Conservation (phyloP, 2,797 vertebrate genomes). For the Danio tinwini region DNA sequence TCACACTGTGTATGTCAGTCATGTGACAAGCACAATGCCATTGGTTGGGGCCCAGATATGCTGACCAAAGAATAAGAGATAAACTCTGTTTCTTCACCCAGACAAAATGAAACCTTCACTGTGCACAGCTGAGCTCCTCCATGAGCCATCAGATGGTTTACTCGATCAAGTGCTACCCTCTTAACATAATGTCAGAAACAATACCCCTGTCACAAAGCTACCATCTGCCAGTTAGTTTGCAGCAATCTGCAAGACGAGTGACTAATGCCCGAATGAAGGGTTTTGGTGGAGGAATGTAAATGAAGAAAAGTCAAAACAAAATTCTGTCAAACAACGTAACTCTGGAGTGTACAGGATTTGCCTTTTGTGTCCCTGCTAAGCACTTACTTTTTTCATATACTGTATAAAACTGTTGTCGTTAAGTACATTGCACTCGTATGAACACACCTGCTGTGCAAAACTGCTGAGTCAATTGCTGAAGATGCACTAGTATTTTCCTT, state of each 20-base stretch:
- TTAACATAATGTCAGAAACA: conserved; percentile 66
- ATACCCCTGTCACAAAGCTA: conserved; percentile 57
- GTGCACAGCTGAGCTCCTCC: conserved; percentile 40
- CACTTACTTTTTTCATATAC: not conserved
- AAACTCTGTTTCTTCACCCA: conserved; percentile 54
- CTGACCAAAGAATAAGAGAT: conserved; percentile 59
- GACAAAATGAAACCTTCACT: conserved; percentile 44
- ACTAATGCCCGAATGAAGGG: conserved; percentile 37
- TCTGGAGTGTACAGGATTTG: not conserved
- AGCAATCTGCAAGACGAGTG: conserved; percentile 45
- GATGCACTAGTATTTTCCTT: not conserved
- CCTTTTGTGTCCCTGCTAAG: not conserved
- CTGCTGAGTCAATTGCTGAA: not conserved
- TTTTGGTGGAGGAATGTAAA: conserved; percentile 35
- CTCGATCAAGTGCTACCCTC: conserved; percentile 56
- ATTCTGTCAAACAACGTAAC: conserved; percentile 14
- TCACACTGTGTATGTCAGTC: conserved; percentile 51
- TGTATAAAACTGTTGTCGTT: not conserved
- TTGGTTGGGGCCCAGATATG: conserved; percentile 48
- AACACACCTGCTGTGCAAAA: not conserved
- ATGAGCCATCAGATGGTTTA: conserved; percentile 51
- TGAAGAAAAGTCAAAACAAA: conserved; percentile 27
- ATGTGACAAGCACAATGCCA: conserved; percentile 49
- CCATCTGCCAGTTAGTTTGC: conserved; percentile 65
- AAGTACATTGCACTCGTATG: not conserved